Conservation (phyloP, 2,888 invertebrate species). For the Pachycephus smyrnensis region DNA sequence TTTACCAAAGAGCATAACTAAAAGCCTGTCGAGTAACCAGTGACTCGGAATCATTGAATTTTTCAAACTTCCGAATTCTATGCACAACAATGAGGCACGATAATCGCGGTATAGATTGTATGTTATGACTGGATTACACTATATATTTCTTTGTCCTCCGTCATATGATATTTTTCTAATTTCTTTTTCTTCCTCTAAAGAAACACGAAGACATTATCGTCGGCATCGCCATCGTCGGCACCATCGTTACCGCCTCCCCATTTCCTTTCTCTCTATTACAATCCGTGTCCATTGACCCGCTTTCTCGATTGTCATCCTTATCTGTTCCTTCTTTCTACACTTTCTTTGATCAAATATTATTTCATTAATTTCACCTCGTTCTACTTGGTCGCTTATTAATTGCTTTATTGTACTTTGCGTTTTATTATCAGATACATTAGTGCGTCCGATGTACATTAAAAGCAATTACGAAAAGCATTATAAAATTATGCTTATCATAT, state of each 20-base stretch:
- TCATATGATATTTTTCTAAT: background rate
- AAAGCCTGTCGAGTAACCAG: background rate
- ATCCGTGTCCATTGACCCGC: background rate
- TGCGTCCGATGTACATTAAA: background rate
- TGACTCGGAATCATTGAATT: background rate
- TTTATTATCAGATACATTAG: background rate
- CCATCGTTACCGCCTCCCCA: background rate
- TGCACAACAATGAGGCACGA: background rate
- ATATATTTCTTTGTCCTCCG: background rate
- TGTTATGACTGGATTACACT: background rate
- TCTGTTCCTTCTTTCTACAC: background rate
- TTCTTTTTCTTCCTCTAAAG: background rate
- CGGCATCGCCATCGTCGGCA: background rate
- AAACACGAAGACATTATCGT: background rate
- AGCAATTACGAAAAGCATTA: background rate
- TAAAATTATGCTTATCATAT: background rate
- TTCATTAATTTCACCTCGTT: background rate
- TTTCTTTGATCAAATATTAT: background rate
- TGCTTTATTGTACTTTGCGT: background rate
- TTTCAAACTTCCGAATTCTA: background rate
- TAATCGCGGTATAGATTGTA: background rate
- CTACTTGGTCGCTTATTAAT: background rate
- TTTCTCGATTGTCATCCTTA: background rate
- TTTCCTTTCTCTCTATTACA: background rate
- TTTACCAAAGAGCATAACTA: background rate